A percentile compares a stretch with the other conserved stretches of the same genome.
Evolutionary conservation across 2,797 vertebrate genomes (phyloP).

Genomic region (Oryzias dopingdopingensis): DNA sequence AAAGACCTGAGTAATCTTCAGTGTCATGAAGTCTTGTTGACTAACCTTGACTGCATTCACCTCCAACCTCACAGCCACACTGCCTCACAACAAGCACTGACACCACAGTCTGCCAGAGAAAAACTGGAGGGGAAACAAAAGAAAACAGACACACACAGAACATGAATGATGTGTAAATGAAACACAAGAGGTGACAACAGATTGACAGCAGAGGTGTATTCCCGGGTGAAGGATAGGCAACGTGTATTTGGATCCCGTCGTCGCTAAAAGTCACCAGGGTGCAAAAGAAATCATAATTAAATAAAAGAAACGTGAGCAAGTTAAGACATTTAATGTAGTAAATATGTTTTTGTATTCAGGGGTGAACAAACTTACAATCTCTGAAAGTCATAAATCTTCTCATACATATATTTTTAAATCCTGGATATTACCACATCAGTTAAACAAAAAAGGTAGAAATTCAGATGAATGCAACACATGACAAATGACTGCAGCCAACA

Average conservation of each 20-base stretch:
- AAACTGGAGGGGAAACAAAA: slow-evolving; percentile 49
- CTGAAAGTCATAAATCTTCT: no score
- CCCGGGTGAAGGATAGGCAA: slow-evolving; percentile 54
- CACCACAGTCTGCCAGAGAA: slow-evolving; percentile 72
- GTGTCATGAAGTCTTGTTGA: slow-evolving; percentile 61
- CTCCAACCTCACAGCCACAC: slow-evolving; percentile 69
- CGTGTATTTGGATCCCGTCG: slow-evolving; percentile 35
- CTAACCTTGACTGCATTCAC: slow-evolving; percentile 79
- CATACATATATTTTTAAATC: background rate
- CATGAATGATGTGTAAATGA: slow-evolving; percentile 73
- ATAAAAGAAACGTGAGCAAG: no score
- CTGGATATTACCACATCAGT: no score
- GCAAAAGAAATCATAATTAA: background rate
- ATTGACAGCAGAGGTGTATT: slow-evolving; percentile 59
- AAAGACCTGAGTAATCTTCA: slow-evolving; percentile 44
- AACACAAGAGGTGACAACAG: slow-evolving; percentile 73
- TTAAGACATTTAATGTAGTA: no score
- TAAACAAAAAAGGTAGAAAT: no score
- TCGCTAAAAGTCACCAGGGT: slow-evolving; percentile 24
- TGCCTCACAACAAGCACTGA: slow-evolving; percentile 77
- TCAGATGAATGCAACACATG: no score
- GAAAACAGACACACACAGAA: slow-evolving; percentile 20
- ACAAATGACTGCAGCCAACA: no score
- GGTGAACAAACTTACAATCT: no score
- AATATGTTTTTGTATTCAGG: no score